These are phyloP conservation scores for Malurus leucopterus DNA, from an alignment of 2,797 vertebrate genomes.

Conservation along the genomic window DNA sequence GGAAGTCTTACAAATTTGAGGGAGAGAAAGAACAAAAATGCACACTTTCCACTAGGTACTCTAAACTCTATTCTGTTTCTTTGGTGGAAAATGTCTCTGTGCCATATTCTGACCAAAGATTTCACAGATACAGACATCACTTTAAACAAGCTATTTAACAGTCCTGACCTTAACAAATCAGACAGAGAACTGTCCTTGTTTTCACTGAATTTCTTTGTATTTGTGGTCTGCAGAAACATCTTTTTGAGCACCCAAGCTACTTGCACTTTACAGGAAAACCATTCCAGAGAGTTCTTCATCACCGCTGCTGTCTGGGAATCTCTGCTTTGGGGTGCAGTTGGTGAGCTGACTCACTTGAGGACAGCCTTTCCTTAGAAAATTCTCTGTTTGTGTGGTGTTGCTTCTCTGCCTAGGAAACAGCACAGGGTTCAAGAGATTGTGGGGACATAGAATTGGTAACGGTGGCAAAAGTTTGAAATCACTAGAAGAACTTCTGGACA, in stretches of 20 bases:
- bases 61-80: not conserved
- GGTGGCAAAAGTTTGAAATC: not conserved
- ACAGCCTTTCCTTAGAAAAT: not conserved
- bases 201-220: not conserved
- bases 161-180: not conserved
- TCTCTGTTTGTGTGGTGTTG: not conserved
- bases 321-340: not conserved
- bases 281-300: not conserved
- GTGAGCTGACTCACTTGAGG: not conserved
- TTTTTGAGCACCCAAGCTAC: not conserved
- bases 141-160: not conserved
- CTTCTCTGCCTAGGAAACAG: not conserved
- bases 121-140: not conserved
- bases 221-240: not conserved
- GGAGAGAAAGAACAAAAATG: not conserved
- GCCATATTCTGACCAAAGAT: not conserved
- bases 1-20: not conserved
- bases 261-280: not conserved
- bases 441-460: fast-evolving
- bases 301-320: not conserved
- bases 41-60: not conserved
- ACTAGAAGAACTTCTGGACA: not conserved
- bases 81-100: not conserved
- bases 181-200: not conserved
- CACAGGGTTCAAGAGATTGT: not conserved